phyloP scores from a whole-genome alignment of 1,140 invertebrate genomes.

The Magallana gigas region DNA sequence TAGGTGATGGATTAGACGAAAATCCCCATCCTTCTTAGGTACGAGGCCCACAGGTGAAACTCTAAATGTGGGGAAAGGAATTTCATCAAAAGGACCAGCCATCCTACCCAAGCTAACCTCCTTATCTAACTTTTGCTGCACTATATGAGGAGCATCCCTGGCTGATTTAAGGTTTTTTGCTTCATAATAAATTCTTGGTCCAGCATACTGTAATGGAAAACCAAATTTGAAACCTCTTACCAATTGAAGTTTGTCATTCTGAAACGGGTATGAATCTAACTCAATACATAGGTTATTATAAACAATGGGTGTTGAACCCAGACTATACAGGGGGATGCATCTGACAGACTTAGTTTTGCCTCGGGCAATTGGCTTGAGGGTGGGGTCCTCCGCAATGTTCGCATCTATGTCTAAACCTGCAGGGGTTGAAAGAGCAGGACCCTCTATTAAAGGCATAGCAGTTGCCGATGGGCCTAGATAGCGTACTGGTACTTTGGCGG shows the following conservation, averaged over 20 bases:
- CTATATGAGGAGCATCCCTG: too few relatives aligned
- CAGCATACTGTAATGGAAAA: too few relatives aligned
- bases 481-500: neutral
- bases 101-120: too few relatives aligned
- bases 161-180: too few relatives aligned
- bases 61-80: too few relatives aligned
- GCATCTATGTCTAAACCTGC: neutral
- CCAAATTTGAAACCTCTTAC: too few relatives aligned
- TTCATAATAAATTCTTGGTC: too few relatives aligned
- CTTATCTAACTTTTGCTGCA: too few relatives aligned
- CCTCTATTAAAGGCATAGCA: neutral
- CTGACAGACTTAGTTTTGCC: neutral
- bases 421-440: neutral
- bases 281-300: neutral
- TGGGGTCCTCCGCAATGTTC: neutral
- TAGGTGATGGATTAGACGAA: slow-evolving; percentile 55
- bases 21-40: too few relatives aligned
- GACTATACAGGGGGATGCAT: too few relatives aligned
- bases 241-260: neutral
- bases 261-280: neutral
- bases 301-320: neutral
- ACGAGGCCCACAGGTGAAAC: too few relatives aligned
- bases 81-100: too few relatives aligned
- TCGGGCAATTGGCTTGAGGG: neutral
- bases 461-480: neutral